Evolutionary conservation across 2,797 vertebrate species (phyloP).

Genomic region (Rhyacichthys aspro): DNA sequence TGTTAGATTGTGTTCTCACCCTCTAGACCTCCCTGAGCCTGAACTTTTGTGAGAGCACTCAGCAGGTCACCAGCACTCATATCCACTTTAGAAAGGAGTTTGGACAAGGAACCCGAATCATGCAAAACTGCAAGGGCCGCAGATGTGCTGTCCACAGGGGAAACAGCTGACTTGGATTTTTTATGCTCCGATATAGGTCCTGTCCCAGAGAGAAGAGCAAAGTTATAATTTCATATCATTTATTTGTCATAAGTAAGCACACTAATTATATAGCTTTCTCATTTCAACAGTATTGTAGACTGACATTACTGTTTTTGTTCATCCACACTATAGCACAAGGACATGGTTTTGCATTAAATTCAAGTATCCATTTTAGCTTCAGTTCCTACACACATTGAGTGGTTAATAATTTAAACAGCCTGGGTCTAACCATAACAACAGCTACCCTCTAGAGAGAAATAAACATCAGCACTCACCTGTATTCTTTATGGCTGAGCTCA

Average conservation of each 20-base stretch:
- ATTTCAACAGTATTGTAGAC: too few relatives aligned
- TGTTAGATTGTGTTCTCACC: slow-evolving; percentile 77
- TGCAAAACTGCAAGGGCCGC: slow-evolving; percentile 62
- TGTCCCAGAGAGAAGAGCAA: slow-evolving; percentile 27
- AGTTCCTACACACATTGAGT: not conserved
- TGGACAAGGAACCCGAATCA: slow-evolving; percentile 84
- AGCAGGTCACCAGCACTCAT: slow-evolving; percentile 89
- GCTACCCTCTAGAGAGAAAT: not conserved
- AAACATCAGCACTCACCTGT: slow-evolving; percentile 81
- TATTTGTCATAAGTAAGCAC: too few relatives aligned
- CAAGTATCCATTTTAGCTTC: not conserved
- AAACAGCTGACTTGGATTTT: slow-evolving; percentile 12
- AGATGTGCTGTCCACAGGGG: slow-evolving; percentile 62
- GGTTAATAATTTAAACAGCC: not conserved
- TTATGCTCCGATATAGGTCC: slow-evolving; percentile 65
- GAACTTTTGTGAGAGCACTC: slow-evolving; percentile 91
- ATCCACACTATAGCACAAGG: too few relatives aligned
- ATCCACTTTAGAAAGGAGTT: slow-evolving; percentile 92
- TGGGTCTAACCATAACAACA: not conserved
- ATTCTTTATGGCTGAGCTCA: slow-evolving; percentile 92
- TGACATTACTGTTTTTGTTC: too few relatives aligned
- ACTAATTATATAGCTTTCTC: too few relatives aligned
- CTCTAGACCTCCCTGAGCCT: slow-evolving; percentile 79
- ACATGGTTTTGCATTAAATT: too few relatives aligned
- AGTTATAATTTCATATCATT: not conserved